Evolutionary conservation across 2,113 vertebrate genomes (phyloP).

Genomic region (Cacatua alba): DNA sequence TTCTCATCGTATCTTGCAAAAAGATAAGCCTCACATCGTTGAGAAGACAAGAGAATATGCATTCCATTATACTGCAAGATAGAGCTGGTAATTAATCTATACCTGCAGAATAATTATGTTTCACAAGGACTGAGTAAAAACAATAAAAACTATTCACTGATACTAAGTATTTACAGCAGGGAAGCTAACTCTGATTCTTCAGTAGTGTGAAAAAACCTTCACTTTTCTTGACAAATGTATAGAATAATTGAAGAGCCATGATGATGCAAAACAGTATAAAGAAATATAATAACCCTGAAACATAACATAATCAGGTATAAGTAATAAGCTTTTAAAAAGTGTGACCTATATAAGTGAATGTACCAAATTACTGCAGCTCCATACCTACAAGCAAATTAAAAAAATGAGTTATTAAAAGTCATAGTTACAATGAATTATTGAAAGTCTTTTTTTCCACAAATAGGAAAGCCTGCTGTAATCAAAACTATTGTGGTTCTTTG

Average conservation of each 20-base stretch:
- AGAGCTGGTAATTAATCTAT: background rate
- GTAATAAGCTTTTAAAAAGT: background rate
- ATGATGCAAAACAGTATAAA: background rate
- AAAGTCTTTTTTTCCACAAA: rapidly evolving
- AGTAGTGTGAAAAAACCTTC: rapidly evolving
- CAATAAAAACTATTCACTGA: background rate
- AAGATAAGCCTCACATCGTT: background rate
- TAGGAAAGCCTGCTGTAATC: background rate
- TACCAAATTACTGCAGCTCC: background rate
- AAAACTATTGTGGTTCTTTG: background rate
- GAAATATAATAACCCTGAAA: background rate
- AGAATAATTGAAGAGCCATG: background rate
- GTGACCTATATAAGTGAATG: background rate
- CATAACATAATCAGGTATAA: background rate
- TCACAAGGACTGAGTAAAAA: background rate
- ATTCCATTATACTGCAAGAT: background rate
- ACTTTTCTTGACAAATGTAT: background rate
- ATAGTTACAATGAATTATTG: background rate
- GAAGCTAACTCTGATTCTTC: background rate
- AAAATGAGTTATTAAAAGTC: background rate
- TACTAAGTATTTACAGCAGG: background rate
- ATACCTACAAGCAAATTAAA: background rate
- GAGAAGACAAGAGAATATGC: background rate
- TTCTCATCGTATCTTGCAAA: background rate
- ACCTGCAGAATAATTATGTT: background rate